phyloP scores from a whole-genome alignment of 2,797 vertebrate genomes.

The Lacerta agilis region DNA sequence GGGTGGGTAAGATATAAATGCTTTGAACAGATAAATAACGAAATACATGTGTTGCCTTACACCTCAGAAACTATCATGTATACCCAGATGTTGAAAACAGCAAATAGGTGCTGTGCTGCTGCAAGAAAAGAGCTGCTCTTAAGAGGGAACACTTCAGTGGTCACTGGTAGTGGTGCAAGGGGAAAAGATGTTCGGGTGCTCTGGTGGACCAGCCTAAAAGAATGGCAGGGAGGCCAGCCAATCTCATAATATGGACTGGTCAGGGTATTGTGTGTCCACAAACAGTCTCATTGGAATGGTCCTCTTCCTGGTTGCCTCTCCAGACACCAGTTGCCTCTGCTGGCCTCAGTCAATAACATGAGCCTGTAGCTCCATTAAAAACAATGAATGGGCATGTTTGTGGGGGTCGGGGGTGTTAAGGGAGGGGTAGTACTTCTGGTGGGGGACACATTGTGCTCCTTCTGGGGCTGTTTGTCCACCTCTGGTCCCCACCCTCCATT shows the following conservation, averaged over 20 bases:
- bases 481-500: too few relatives aligned
- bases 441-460: too few relatives aligned
- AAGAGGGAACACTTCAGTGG: neutral
- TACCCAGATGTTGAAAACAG: neutral
- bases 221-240: too few relatives aligned
- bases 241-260: too few relatives aligned
- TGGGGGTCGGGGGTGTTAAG: neutral
- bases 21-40: neutral
- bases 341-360: neutral
- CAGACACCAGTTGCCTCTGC: too few relatives aligned
- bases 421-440: too few relatives aligned
- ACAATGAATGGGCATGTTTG: neutral
- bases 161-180: neutral
- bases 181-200: too few relatives aligned
- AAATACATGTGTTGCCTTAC: neutral
- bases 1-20: neutral
- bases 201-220: too few relatives aligned
- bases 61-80: neutral
- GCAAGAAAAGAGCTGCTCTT: neutral
- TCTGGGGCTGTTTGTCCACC: too few relatives aligned
- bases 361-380: neutral
- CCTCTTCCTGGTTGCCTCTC: too few relatives aligned
- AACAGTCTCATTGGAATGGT: too few relatives aligned
- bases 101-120: neutral
- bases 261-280: too few relatives aligned